Conservation (phyloP, 1,140 invertebrate species). For the Hestina assimilis region DNA sequence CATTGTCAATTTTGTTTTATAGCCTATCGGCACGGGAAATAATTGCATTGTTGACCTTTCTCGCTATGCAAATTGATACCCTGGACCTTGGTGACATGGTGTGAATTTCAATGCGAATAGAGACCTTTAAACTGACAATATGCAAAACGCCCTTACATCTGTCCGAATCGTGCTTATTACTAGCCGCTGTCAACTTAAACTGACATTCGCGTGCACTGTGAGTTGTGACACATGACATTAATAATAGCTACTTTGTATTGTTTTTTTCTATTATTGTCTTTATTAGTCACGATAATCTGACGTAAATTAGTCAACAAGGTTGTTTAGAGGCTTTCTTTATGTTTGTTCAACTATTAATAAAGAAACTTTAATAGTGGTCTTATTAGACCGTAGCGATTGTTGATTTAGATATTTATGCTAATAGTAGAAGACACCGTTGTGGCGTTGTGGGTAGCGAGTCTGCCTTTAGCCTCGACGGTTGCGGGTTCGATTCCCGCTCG, state of each 20-base stretch:
- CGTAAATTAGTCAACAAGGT: not conserved
- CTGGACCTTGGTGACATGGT: constrained; percentile 17
- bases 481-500: too few species aligned
- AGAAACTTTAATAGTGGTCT: too few species aligned
- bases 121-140: constrained; percentile 12
- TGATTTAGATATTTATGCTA: too few species aligned
- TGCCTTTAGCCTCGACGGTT: too few species aligned
- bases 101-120: constrained; percentile 31
- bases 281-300: not conserved
- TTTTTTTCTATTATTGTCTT: not conserved
- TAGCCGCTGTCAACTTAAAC: constrained; percentile 27
- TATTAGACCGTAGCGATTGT: too few species aligned
- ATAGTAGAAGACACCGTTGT: too few species aligned
- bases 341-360: not conserved
- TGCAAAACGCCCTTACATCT: constrained; percentile 26
- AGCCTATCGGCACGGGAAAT: constrained; percentile 40
- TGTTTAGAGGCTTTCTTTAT: not conserved
- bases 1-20: constrained; percentile 46
- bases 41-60: constrained; percentile 57
- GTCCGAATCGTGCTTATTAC: constrained; percentile 17
- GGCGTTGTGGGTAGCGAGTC: too few species aligned
- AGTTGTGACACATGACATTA: constrained; percentile 21
- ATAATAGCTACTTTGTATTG: constrained; percentile 7
- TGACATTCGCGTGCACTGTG: constrained; percentile 23
- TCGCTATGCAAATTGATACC: constrained; percentile 42